Evolutionary conservation across 2,797 vertebrate genomes (phyloP), one percentile per base, ranked within the genome.

Genomic region (Bufotes viridis): DNA sequence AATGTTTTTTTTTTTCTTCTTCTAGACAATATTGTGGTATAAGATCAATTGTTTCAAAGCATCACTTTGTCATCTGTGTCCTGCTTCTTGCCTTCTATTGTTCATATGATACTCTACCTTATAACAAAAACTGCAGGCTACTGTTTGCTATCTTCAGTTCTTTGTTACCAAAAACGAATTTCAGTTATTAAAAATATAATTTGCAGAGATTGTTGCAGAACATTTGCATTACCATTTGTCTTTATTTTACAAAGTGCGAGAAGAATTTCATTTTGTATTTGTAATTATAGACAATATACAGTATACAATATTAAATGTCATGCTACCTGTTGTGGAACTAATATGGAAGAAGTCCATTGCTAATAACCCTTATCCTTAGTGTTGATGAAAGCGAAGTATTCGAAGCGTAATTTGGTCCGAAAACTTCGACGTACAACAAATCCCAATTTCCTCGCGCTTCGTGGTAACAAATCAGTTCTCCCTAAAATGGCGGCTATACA

Each of bases 51-150:
- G 55, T 17, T 88, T 58, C 57, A 91, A 82, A 78, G 86, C 85
- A 92, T 89, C 17, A 14, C 13, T 87, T 92, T 90, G 82, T 92
- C 90, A 93, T 91, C 90, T 90, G 88, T 11, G 29, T 91, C 91
- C 89, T 92, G 87, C 91, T 95, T 94, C 91, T 90, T 90, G 78
- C 65, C 84, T 91, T 88, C 84, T 78, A 49, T 84, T 84, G 82
- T 74, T 75, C 55, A 75, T n/a, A 63, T 11, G n/a, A 57, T 34
- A 34, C 29, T 34, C 2, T 60, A 20, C 26, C 58, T 29, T 18
- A 42, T 20, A 42, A 74, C 34, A 20, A 49, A 74, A 74, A 70
- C 12, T 75, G 18, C 20, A 75, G 57, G 13, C 11, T 84, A 49
- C 8, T 60, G 53, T 14, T 84, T 84, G 51, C 13, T 75, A n/a